Evolutionary conservation across 2,888 invertebrate genomes (phyloP), one percentile per base, ranked within the genome.

Genomic region (Tenthredo mesomela): DNA sequence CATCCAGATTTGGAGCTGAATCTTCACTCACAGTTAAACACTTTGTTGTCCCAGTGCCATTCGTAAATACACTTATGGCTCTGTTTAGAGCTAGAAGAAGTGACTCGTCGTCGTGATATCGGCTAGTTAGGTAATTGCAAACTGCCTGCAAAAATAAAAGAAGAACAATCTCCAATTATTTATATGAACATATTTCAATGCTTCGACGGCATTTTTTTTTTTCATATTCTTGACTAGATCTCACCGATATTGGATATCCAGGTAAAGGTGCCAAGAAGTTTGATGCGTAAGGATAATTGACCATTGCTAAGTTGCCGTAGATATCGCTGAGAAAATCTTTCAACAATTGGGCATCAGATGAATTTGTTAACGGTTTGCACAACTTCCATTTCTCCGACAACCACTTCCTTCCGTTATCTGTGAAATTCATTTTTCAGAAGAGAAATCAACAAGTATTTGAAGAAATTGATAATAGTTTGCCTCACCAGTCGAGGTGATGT

Each of bases 221-320:
- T 50, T 50, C 33, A 47, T 18, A 43, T 33, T n/a, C 1, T 21
- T 25, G 2, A 47, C 25, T 29, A 25, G 58, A 65, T 86, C 88
- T 89, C 87, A 95, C 96, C 90, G 94, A 93, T 84, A 99, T 96
- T 0, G 99, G 99, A 93, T 97, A 95, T 0, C 96, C 97, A 0
- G 99, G 99, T 37, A 99, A 91, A 0, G 96, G 96, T 77, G 95
- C 95, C 80, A 99, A 93, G 93, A 99, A 99, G 89, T 96, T 95
- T 0, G 97, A 95, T 0, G 96, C 94, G 92, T 98, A 99, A 0
- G 99, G 99, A 93, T 99, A 99, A 94, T 99, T 97, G 21, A 97
- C 96, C 99, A 99, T 99, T 0, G 98, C 98, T 87, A 99, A 93
- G 89, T 97, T 96, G 10, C 95, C 95, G 92, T 97, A 98, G 87